Evolutionary conservation across 2,113 vertebrate genomes (phyloP), one percentile per base, ranked within the genome.

Genomic region (Eudyptes chrysolophus): DNA sequence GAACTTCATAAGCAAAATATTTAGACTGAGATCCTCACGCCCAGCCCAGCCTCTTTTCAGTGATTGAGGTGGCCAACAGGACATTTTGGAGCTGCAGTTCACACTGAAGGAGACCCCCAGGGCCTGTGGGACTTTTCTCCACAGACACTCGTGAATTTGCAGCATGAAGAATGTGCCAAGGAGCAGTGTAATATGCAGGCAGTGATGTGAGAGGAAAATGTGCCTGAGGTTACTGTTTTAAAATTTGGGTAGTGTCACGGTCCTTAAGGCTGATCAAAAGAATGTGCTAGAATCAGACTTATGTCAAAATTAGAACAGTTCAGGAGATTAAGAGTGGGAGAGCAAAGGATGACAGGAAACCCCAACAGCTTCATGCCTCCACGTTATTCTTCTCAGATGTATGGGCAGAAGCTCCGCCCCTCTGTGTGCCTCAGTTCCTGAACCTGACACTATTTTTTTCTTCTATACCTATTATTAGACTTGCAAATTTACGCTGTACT

Each of bases 311-410:
- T 54, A 65, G 36, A 90, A 26, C 26, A 48, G 38, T 83, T 87
- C 17, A 36, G 78, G 58, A 69, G 36, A 90, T 72, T 74, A 84
- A 84, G 54, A 78, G 40, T 13, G 40, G 30, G 57, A 74, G n/a
- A 88, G 64, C 16, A 77, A 93, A 94, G 71, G 49, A 85, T 84
- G 85, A 54, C 87, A 92, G 82, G 82, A 92, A 93, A 90, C 58
- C 94, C 62, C 68, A 70, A 16, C 18, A 92, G 66, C 79, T 80
- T 92, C 66, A 25, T 87, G 44, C 20, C 25, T 92, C 66, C 29
- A 34, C 1, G 0, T 88, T 77, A 74, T 77, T 82, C 34, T 84
- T 74, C 92, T 94, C 74, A 83, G 78, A 74, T 77, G 19, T 61
- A 38, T 1, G 25, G 36, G 13, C 44, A 90, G 61, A 83, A 22